These are phyloP conservation scores for Tapirus indicus DNA, from an alignment of 2,797 vertebrate genomes.

Conservation along the genomic window DNA sequence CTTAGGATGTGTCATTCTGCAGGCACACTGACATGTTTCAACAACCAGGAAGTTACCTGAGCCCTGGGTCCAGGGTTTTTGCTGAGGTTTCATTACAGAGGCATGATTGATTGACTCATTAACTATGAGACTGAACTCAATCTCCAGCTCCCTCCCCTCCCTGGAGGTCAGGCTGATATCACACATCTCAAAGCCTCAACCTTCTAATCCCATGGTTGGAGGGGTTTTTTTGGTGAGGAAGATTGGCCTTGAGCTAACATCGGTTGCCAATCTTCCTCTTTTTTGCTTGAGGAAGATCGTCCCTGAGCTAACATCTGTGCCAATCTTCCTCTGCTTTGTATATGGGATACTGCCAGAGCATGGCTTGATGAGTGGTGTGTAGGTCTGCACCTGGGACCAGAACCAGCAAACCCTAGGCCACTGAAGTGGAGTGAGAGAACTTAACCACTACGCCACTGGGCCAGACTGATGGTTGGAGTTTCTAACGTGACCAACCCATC, in stretches of 20 bases:
- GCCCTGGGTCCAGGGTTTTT: background rate
- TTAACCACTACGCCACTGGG: too few species aligned
- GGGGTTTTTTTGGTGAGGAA: too few species aligned
- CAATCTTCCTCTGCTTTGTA: too few species aligned
- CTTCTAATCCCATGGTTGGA: background rate
- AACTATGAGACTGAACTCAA: background rate
- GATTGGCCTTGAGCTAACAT: too few species aligned
- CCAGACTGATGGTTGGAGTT: background rate
- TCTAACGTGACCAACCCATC: background rate
- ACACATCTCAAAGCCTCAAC: background rate
- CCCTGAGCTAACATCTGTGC: too few species aligned
- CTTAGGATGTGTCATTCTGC: background rate
- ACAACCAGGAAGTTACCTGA: background rate
- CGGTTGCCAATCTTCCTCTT: too few species aligned
- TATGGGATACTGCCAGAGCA: too few species aligned
- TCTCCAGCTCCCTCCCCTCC: background rate
- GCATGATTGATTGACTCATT: background rate
- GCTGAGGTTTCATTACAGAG: background rate
- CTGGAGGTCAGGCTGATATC: background rate
- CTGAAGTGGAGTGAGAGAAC: too few species aligned
- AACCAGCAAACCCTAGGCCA: too few species aligned
- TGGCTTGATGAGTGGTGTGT: too few species aligned
- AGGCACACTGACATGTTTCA: background rate
- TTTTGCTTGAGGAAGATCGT: too few species aligned
- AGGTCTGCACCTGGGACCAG: too few species aligned